A percentile compares a stretch with the other conserved stretches of the same genome.
phyloP scores from a whole-genome alignment of 2,797 vertebrate species.

The Bovichtus variegatus region DNA sequence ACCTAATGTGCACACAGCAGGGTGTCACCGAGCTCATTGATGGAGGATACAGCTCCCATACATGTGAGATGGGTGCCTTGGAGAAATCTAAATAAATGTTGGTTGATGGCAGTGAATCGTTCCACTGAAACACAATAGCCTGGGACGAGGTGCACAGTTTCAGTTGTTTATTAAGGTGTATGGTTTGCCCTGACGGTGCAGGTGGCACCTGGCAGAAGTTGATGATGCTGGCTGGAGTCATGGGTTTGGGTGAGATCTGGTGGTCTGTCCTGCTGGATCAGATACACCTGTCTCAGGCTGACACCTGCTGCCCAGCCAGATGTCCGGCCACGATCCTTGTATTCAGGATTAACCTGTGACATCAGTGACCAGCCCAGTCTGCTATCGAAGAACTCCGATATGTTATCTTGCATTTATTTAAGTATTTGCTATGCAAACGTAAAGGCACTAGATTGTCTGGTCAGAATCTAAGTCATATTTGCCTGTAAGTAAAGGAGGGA shows the following conservation, averaged over 20 bases:
- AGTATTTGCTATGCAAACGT: constrained; percentile 59
- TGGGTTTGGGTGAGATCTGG: constrained; percentile 19
- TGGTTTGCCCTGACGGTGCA: not conserved
- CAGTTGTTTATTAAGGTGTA: not conserved
- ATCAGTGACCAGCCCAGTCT: not conserved
- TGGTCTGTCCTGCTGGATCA: not conserved
- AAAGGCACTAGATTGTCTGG: not conserved
- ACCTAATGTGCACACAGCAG: not conserved
- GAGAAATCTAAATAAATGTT: not conserved
- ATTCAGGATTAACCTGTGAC: constrained; percentile 15
- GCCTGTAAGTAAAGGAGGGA: constrained; percentile 21
- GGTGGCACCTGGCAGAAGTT: constrained; percentile 27
- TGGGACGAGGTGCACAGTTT: not conserved
- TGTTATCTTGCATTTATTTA: constrained; percentile 3
- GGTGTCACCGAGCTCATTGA: not conserved
- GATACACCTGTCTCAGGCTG: not conserved
- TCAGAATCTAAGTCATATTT: not conserved
- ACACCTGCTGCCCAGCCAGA: constrained; percentile 35
- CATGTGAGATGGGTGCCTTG: not conserved
- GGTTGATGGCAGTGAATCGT: not conserved
- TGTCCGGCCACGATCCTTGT: not conserved
- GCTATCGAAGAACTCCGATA: not conserved
- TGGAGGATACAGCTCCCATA: no score
- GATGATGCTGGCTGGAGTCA: constrained; percentile 25
- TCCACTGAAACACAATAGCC: not conserved